Evolutionary conservation across 2,797 vertebrate genomes (phyloP).

Genomic region (Sarcoramphus papa): DNA sequence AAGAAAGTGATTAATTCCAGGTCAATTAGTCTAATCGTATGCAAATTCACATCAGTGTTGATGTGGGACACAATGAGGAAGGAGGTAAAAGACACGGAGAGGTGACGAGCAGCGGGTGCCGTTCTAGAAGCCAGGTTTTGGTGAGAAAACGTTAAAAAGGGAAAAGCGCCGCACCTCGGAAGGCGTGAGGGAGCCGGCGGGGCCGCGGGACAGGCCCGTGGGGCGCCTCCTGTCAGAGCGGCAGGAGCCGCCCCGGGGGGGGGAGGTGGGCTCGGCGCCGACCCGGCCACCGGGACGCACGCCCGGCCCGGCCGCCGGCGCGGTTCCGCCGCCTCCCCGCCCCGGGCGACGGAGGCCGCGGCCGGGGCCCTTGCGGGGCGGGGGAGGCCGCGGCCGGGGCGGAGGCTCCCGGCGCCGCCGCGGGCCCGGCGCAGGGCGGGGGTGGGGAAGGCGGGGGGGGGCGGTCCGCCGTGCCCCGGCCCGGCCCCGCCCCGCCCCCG

Average conservation of each 20-base stretch:
- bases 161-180: too few species aligned
- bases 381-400: neutral
- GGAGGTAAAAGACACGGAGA: neutral
- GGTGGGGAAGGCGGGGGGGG: too few species aligned
- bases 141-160: too few species aligned
- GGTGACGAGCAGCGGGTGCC: neutral
- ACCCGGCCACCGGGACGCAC: too few species aligned
- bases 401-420: neutral
- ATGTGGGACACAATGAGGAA: neutral
- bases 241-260: too few species aligned
- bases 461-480: neutral
- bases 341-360: neutral
- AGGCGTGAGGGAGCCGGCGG: too few species aligned
- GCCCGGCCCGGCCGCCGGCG: neutral
- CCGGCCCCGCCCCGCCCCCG: conserved; percentile 48
- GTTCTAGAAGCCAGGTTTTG: too few species aligned
- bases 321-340: neutral
- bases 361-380: neutral
- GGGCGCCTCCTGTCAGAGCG: neutral
- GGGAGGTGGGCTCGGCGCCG: neutral
- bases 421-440: too few species aligned
- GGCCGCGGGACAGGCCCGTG: neutral
- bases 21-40: too few species aligned
- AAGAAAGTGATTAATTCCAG: neutral
- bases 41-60: neutral